phyloP scores from a whole-genome alignment of 2,797 vertebrate species.

The Channa striata region DNA sequence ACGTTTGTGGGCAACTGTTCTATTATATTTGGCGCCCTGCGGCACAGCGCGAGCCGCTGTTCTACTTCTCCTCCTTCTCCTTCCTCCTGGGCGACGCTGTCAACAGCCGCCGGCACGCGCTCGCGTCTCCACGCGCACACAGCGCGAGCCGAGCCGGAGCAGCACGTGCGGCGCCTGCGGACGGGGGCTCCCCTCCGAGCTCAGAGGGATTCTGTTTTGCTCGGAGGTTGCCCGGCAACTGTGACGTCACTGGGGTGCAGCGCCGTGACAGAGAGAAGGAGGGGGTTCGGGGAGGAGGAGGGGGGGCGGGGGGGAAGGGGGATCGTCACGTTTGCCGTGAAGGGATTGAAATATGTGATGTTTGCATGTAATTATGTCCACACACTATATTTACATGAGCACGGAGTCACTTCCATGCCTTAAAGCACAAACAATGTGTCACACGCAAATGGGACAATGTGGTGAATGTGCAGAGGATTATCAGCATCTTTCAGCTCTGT shows the following conservation, averaged over 20 bases:
- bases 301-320: conserved; percentile 5
- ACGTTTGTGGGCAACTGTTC: too few species aligned
- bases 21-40: too few species aligned
- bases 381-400: neutral
- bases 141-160: conserved; percentile 9
- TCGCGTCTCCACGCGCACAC: too few species aligned
- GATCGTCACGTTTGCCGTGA: conserved; percentile 8
- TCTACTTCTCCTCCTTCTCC: neutral
- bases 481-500: too few species aligned
- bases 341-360: conserved; percentile 22
- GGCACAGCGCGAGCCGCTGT: too few species aligned
- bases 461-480: too few species aligned
- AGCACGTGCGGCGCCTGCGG: conserved; percentile 62
- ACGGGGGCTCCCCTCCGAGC: conserved; percentile 76
- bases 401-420: too few species aligned
- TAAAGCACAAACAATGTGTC: too few species aligned
- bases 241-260: conserved; percentile 77
- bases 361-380: neutral
- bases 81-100: conserved; percentile 7
- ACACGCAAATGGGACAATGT: too few species aligned
- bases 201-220: conserved; percentile 87
- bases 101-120: conserved; percentile 18
- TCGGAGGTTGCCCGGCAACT: conserved; percentile 82
- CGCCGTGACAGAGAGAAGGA: conserved; percentile 49
- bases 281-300: conserved; percentile 2